Percentiles rank a stretch among this genome's conserved stretches.
Evolutionary conservation across 2,888 invertebrate species (phyloP).

Genomic region (Andrena flavipes): DNA sequence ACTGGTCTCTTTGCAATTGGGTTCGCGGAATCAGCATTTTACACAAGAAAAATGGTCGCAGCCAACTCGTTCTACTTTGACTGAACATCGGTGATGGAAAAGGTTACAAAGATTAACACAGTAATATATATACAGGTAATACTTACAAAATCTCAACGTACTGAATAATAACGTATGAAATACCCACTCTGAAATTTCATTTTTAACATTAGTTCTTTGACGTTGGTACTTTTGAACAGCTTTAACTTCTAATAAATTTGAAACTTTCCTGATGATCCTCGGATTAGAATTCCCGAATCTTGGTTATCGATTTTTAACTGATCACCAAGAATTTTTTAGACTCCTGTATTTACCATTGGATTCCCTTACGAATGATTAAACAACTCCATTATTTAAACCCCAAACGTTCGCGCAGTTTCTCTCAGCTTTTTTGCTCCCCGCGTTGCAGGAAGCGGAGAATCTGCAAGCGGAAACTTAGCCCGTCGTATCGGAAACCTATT

Average conservation of each 20-base stretch:
- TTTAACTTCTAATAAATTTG: too few relatives aligned
- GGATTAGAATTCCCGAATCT: not conserved
- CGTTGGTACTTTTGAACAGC: too few relatives aligned
- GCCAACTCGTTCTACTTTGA: not conserved
- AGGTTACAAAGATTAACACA: too few relatives aligned
- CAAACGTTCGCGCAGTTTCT: slow-evolving; percentile 21
- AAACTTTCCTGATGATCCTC: not conserved
- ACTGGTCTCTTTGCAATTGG: slow-evolving; percentile 15
- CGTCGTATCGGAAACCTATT: slow-evolving; percentile 54
- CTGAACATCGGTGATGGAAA: not conserved
- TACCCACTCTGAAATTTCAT: not conserved
- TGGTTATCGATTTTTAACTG: not conserved
- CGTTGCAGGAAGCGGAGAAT: slow-evolving; percentile 28
- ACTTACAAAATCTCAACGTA: too few relatives aligned
- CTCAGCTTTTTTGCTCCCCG: not conserved
- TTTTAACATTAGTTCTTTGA: not conserved
- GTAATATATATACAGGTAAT: too few relatives aligned
- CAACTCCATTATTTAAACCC: slow-evolving; percentile 33
- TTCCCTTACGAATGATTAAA: slow-evolving; percentile 15
- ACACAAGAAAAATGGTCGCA: not conserved
- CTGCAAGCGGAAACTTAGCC: slow-evolving; percentile 41
- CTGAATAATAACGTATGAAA: not conserved
- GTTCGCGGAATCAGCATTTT: slow-evolving; percentile 12
- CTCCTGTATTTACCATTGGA: slow-evolving; percentile 9
- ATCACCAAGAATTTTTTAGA: not conserved